Evolutionary conservation across 2,113 vertebrate species (phyloP).

Genomic region (Lethenteron reissneri): DNA sequence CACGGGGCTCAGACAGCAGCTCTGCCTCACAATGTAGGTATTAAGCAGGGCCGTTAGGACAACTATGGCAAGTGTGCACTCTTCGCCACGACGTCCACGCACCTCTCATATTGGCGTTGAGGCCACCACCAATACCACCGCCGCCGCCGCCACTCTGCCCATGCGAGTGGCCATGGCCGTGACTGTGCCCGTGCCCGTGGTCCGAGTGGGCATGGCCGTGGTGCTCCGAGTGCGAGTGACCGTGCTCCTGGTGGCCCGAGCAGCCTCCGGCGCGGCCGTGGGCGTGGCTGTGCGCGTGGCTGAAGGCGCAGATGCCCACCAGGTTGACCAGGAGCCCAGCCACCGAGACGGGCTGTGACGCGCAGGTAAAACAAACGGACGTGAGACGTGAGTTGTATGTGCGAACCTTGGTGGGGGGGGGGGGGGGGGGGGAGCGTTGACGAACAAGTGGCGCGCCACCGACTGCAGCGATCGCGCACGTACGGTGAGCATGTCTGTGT

Average conservation of each 20-base stretch:
- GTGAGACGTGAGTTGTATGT: too few species aligned
- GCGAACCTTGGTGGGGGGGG: too few species aligned
- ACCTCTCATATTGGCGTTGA: constrained; percentile 98
- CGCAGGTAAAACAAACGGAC: neutral
- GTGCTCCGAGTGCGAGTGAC: constrained; percentile 18
- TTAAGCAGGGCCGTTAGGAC: too few species aligned
- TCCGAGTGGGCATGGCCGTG: constrained; percentile 31
- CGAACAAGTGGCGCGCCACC: too few species aligned
- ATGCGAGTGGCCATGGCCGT: constrained; percentile 29
- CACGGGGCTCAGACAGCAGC: too few species aligned
- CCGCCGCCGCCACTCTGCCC: constrained; percentile 27
- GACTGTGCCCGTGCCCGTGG: constrained; percentile 22
- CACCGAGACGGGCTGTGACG: constrained; percentile 62
- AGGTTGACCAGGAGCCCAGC: constrained; percentile 87
- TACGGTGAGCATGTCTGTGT: constrained; percentile 93
- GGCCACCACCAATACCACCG: constrained; percentile 35
- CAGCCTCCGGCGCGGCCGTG: constrained; percentile 27
- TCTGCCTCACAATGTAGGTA: too few species aligned
- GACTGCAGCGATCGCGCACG: constrained; percentile 17
- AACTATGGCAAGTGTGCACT: too few species aligned
- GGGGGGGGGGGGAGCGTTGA: too few species aligned
- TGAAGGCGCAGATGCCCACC: constrained; percentile 92
- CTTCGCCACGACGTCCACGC: neutral
- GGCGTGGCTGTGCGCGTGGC: constrained; percentile 45
- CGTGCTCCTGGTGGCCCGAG: constrained; percentile 13